A percentile compares a stretch with the other conserved stretches of the same genome.
These are phyloP conservation scores for Homarus americanus DNA, from an alignment of 1,140 invertebrate species.

Conservation along the genomic window DNA sequence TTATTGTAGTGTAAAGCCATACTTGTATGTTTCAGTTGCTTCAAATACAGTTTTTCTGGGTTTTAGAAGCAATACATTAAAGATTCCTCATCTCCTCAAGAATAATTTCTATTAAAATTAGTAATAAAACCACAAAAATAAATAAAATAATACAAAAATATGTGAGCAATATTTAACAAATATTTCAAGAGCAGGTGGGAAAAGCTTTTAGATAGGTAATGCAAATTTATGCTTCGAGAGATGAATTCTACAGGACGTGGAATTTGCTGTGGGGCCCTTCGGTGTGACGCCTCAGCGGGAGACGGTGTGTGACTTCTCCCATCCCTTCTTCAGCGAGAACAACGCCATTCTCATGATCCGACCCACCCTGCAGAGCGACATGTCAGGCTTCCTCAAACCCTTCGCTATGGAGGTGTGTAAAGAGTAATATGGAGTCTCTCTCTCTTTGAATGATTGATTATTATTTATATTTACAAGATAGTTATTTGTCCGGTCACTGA, in stretches of 20 bases:
- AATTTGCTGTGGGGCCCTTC: conserved; percentile 58
- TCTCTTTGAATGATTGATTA: background rate
- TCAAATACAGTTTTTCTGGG: too few relatives aligned
- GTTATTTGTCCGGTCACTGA: too few relatives aligned
- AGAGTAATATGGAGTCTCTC: background rate
- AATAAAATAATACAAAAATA: too few relatives aligned
- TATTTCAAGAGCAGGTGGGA: too few relatives aligned
- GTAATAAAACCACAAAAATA: too few relatives aligned
- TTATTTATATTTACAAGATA: background rate
- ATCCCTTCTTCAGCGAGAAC: conserved; percentile 38
- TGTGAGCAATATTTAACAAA: too few relatives aligned
- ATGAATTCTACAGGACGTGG: conserved; percentile 27
- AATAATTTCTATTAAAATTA: background rate
- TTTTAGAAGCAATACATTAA: background rate
- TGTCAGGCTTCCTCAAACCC: conserved; percentile 47
- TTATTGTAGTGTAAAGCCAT: too few relatives aligned
- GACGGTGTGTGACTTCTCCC: conserved; percentile 53
- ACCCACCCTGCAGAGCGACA: conserved; percentile 25
- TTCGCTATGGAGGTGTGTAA: conserved; percentile 28
- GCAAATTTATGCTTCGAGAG: background rate
- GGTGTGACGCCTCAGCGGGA: conserved; percentile 18
- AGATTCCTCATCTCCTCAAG: background rate
- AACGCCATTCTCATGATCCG: conserved; percentile 38
- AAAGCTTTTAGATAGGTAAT: too few relatives aligned
- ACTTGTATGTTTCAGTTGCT: too few relatives aligned